Conservation (phyloP, 2,888 invertebrate species). For the Amitus sp. region DNA sequence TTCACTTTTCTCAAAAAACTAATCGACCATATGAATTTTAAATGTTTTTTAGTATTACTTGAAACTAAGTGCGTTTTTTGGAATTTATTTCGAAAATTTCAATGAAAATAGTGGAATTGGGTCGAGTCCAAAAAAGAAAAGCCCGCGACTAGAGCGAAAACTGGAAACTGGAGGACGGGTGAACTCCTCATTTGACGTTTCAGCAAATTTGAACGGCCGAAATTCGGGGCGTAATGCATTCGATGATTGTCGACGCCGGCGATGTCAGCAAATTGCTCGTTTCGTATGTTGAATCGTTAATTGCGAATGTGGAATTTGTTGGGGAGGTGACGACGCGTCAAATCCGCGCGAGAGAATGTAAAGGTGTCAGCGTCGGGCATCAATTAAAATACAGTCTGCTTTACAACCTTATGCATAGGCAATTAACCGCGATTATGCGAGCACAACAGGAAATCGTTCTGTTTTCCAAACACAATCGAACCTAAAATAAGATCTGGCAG, state of each 20-base stretch:
- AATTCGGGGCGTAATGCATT: conserved; percentile 9
- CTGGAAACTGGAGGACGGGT: not conserved
- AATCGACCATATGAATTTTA: too few species aligned
- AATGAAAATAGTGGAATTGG: too few species aligned
- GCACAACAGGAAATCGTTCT: not conserved
- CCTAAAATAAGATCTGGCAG: not conserved
- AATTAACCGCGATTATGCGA: not conserved
- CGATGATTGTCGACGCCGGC: conserved; percentile 35
- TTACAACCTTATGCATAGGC: conserved; percentile 5
- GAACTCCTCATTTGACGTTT: not conserved
- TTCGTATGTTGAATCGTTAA: conserved; percentile 39
- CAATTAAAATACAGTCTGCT: conserved; percentile 35
- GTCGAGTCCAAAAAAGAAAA: too few species aligned
- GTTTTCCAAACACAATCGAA: not conserved
- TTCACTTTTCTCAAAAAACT: too few species aligned
- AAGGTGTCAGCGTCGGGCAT: conserved; percentile 42
- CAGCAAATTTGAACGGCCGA: not conserved
- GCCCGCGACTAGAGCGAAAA: too few species aligned
- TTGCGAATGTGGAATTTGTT: conserved; percentile 41
- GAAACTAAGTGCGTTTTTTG: too few species aligned
- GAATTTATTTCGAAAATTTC: too few species aligned
- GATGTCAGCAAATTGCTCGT: conserved; percentile 37
- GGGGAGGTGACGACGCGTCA: conserved; percentile 38
- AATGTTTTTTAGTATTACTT: too few species aligned
- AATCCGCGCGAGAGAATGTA: conserved; percentile 35